phyloP scores from a whole-genome alignment of 2,113 vertebrate genomes.

The Sapayoa aenigma region DNA sequence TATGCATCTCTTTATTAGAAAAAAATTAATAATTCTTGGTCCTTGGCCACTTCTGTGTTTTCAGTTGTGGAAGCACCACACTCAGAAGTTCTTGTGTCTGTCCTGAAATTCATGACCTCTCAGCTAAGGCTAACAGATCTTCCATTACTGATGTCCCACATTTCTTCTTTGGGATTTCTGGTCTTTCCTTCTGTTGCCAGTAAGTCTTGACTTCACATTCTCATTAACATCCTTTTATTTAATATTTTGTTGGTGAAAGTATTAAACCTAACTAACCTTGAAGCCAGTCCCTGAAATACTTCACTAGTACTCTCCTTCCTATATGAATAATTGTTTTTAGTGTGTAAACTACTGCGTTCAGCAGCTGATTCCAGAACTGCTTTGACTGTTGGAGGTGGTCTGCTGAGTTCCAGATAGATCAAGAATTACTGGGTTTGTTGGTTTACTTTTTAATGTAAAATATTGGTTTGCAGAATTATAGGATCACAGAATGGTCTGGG shows the following conservation, averaged over 20 bases:
- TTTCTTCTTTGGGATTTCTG: not conserved
- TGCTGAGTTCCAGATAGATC: not conserved
- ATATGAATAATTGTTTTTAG: not conserved
- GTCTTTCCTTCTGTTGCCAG: not conserved
- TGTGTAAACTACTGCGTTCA: not conserved
- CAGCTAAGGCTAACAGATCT: not conserved
- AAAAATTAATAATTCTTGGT: not conserved
- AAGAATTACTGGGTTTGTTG: not conserved
- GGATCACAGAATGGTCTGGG: not conserved
- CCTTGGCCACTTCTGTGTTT: not conserved
- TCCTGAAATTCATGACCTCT: not conserved
- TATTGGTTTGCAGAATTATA: not conserved
- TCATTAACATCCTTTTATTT: not conserved
- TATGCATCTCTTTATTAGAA: not conserved
- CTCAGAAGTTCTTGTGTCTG: not conserved
- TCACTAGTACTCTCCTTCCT: not conserved
- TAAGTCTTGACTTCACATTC: not conserved
- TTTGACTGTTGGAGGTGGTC: not conserved
- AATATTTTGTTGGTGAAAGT: not conserved
- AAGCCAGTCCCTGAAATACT: not conserved
- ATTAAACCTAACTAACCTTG: not conserved
- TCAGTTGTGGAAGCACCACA: not conserved
- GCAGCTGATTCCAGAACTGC: not conserved
- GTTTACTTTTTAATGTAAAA: not conserved
- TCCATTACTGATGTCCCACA: not conserved